Percentiles rank a stretch among this genome's conserved stretches.
Evolutionary conservation across 2,113 vertebrate species (phyloP).

Genomic region (Ptilonorhynchus violaceus): DNA sequence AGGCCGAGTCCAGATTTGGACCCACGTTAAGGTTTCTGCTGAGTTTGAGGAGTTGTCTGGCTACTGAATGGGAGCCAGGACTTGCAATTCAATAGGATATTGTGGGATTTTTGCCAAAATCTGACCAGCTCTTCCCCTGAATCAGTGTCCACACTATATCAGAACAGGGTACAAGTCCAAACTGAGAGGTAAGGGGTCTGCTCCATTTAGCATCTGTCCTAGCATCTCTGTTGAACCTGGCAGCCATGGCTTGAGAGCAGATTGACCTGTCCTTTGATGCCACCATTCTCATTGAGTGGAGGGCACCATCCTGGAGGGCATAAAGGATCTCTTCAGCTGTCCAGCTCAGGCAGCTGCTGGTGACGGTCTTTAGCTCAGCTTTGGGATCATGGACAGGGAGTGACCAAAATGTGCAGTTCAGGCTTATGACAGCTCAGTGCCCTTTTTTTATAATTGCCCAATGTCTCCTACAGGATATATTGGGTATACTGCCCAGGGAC

Average conservation of each 20-base stretch:
- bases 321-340: background rate
- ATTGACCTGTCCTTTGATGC: background rate
- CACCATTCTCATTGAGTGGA: accelerated
- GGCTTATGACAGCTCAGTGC: accelerated
- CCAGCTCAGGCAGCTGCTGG: background rate
- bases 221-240: background rate
- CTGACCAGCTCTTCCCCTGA: background rate
- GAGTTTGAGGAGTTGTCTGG: background rate
- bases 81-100: background rate
- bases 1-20: background rate
- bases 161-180: accelerated
- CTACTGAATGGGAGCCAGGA: background rate
- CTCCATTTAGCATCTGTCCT: background rate
- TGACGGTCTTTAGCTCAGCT: background rate
- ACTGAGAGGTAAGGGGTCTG: background rate
- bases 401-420: background rate
- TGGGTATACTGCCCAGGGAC: too few relatives aligned
- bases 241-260: background rate
- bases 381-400: accelerated
- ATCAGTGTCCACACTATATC: accelerated
- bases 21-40: background rate
- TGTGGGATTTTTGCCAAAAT: background rate
- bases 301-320: background rate
- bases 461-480: accelerated
- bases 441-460: accelerated